Evolutionary conservation across 2,797 vertebrate genomes (phyloP).

Genomic region (Neopelma chrysocephalum): DNA sequence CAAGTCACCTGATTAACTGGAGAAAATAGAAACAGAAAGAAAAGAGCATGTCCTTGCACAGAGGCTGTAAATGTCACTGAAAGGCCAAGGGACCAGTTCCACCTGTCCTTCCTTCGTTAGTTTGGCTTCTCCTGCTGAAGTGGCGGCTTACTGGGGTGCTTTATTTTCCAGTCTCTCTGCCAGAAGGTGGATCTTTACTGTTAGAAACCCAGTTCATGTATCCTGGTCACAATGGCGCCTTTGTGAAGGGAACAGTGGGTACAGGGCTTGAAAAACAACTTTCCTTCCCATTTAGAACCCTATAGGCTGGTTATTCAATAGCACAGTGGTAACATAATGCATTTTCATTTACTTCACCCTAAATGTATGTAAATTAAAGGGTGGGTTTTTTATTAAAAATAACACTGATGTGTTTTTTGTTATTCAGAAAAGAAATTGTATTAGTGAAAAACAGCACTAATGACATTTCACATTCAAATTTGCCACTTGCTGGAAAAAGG

Average conservation of each 20-base stretch:
- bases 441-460: conserved; percentile 71
- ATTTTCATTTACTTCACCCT: conserved; percentile 78
- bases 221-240: conserved; percentile 35
- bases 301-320: conserved; percentile 72
- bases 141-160: conserved; percentile 33
- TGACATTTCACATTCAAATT: conserved; percentile 74
- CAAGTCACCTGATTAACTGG: conserved; percentile 95
- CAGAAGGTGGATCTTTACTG: conserved; percentile 60
- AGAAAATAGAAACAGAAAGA: conserved; percentile 88
- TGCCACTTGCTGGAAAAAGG: conserved; percentile 65
- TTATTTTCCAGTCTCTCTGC: conserved; percentile 22
- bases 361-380: conserved; percentile 82
- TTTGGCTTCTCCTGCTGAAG: conserved; percentile 43
- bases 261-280: conserved; percentile 63
- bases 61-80: conserved; percentile 89
- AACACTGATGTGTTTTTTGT: conserved; percentile 80
- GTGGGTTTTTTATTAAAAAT: conserved; percentile 80
- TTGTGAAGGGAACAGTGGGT: conserved; percentile 58
- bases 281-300: conserved; percentile 67
- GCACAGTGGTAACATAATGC: conserved; percentile 76
- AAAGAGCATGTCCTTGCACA: conserved; percentile 90
- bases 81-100: conserved; percentile 80
- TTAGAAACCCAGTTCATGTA: conserved; percentile 59
- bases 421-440: conserved; percentile 73
- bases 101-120: conserved; percentile 69